Percentiles rank a stretch among this genome's conserved stretches.
Evolutionary conservation across 1,140 invertebrate genomes (phyloP).

Genomic region (Heterodera carotae): DNA sequence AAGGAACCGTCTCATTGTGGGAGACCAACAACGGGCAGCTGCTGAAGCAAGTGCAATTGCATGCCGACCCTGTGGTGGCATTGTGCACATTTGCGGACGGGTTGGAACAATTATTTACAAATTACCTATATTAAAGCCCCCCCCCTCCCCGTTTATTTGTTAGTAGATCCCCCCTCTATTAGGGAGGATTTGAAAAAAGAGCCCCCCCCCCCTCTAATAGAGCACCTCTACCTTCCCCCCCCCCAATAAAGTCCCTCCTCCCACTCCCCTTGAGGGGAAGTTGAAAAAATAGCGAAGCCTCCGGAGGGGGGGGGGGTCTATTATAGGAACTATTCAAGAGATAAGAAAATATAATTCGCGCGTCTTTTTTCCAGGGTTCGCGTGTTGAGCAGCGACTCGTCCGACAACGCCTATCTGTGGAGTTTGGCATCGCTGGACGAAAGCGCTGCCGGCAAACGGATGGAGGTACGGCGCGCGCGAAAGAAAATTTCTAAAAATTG

Average conservation of each 20-base stretch:
- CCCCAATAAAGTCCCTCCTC: too few species aligned
- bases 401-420: slow-evolving; percentile 42
- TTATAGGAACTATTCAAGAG: too few species aligned
- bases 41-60: slow-evolving; percentile 47
- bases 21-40: slow-evolving; percentile 47
- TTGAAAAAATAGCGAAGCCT: too few species aligned
- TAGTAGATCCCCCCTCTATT: background rate
- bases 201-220: too few species aligned
- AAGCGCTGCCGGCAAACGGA: slow-evolving; percentile 14
- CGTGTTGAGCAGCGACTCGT: slow-evolving; percentile 44
- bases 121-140: too few species aligned
- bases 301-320: too few species aligned
- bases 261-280: too few species aligned
- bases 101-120: background rate
- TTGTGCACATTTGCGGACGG: slow-evolving; percentile 34
- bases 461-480: background rate
- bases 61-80: slow-evolving; percentile 29
- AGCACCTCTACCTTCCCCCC: background rate
- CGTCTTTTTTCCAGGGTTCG: slow-evolving; percentile 22
- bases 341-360: too few species aligned
- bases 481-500: background rate
- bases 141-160: background rate
- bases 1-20: slow-evolving; percentile 47
- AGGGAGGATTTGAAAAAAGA: too few species aligned
- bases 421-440: slow-evolving; percentile 41